These are phyloP conservation scores for Gymnoscelis rufifasciata DNA, from an alignment of 2,888 invertebrate species.

Conservation along the genomic window DNA sequence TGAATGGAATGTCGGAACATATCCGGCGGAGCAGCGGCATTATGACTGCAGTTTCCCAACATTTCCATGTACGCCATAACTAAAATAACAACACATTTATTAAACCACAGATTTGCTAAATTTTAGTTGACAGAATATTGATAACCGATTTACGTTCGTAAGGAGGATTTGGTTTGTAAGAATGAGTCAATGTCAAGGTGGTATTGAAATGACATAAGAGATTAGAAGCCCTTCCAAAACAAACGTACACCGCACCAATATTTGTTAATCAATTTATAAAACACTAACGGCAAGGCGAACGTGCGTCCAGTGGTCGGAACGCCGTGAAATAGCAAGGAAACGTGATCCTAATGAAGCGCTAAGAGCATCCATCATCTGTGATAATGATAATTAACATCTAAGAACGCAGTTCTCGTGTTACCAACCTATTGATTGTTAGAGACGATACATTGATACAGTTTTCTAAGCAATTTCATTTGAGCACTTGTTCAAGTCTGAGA, in stretches of 20 bases:
- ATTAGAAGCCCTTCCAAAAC: conserved; percentile 7
- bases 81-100: conserved; percentile 49
- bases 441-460: conserved; percentile 8
- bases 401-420: conserved; percentile 46
- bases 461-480: conserved; percentile 4
- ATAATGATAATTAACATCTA: conserved; percentile 55
- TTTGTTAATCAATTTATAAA: conserved; percentile 35
- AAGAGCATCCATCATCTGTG: conserved; percentile 53
- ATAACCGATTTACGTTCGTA: conserved; percentile 2
- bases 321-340: conserved; percentile 53
- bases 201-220: not conserved
- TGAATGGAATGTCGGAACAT: conserved; percentile 93
- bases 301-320: conserved; percentile 41
- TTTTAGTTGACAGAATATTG: not conserved
- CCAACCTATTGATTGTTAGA: conserved; percentile 32
- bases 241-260: conserved; percentile 31
- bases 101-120: not conserved
- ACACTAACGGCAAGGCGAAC: conserved; percentile 40
- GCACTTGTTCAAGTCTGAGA: not conserved
- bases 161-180: not conserved
- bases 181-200: not conserved
- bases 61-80: conserved; percentile 98
- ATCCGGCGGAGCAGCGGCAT: conserved; percentile 84
- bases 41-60: conserved; percentile 93
- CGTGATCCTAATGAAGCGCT: conserved; percentile 60